A percentile compares a stretch with the other conserved stretches of the same genome.
Evolutionary conservation across 2,113 vertebrate genomes (phyloP).

Genomic region (Sorex araneus): DNA sequence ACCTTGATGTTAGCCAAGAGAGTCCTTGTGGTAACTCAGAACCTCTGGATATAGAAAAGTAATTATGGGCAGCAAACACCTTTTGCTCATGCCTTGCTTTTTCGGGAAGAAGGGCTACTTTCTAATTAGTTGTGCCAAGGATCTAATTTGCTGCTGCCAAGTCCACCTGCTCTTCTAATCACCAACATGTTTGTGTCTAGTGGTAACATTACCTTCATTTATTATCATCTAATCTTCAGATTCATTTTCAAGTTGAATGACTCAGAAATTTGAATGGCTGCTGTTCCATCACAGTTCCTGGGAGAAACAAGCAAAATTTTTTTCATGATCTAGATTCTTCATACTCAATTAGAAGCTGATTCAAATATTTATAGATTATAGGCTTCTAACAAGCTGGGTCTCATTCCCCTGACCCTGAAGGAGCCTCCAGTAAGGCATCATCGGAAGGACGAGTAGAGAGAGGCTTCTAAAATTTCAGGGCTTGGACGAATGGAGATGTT

Average conservation of each 20-base stretch:
- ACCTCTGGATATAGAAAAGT: constrained; percentile 34
- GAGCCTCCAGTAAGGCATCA: too few relatives aligned
- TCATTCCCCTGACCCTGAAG: too few relatives aligned
- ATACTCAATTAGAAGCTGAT: constrained; percentile 50
- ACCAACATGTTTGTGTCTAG: background rate
- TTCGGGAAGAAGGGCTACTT: background rate
- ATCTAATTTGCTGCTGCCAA: background rate
- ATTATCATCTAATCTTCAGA: constrained; percentile 31
- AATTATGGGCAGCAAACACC: background rate
- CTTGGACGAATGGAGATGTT: too few relatives aligned
- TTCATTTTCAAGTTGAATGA: constrained; percentile 60
- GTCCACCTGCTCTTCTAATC: background rate
- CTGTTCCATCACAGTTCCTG: background rate
- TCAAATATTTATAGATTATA: constrained; percentile 41
- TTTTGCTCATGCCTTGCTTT: constrained; percentile 19
- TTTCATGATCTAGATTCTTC: constrained; percentile 20
- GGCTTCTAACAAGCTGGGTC: too few relatives aligned
- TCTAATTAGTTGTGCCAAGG: constrained; percentile 12
- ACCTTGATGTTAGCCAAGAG: background rate
- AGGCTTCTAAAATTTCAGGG: too few relatives aligned
- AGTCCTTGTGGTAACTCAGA: constrained; percentile 23
- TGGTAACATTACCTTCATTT: background rate
- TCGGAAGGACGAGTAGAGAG: too few relatives aligned
- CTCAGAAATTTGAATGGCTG: background rate
- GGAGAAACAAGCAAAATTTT: background rate